These are phyloP conservation scores for Orientallactaga bullata DNA, from an alignment of 2,113 vertebrate genomes.

Conservation along the genomic window DNA sequence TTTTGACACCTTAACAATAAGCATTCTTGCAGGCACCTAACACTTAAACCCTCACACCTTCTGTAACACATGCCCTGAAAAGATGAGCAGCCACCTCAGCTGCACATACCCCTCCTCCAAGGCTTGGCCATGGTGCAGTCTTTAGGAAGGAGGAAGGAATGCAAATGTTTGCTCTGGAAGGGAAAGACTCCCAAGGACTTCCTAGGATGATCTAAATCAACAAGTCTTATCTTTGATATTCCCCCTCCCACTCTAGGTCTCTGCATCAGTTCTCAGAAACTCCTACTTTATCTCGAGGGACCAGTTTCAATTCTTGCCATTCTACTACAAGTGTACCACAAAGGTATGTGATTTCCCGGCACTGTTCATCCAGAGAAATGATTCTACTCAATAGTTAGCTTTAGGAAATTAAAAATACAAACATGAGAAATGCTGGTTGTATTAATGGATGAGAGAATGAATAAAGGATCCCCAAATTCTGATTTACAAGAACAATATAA, in stretches of 20 bases:
- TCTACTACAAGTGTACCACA: constrained; percentile 77
- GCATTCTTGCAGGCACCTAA: constrained; percentile 84
- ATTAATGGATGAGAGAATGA: constrained; percentile 29
- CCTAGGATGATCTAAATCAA: constrained; percentile 54
- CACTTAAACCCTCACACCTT: constrained; percentile 87
- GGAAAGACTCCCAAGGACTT: constrained; percentile 66
- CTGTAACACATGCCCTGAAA: constrained; percentile 82
- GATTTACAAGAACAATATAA: background rate
- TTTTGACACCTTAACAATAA: constrained; percentile 89
- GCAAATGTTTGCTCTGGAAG: constrained; percentile 77
- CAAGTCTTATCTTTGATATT: constrained; percentile 60
- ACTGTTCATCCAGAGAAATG: constrained; percentile 9
- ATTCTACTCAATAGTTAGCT: background rate
- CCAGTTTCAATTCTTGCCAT: constrained; percentile 83
- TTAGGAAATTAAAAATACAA: constrained; percentile 48
- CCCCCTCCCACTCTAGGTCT: constrained; percentile 75
- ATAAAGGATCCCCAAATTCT: constrained; percentile 34
- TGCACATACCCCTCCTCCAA: constrained; percentile 54
- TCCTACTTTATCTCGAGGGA: constrained; percentile 85
- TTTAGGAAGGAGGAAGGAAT: constrained; percentile 78
- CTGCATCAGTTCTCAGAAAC: constrained; percentile 83
- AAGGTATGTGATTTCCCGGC: constrained; percentile 83
- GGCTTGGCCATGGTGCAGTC: constrained; percentile 43
- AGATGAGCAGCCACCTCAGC: constrained; percentile 29
- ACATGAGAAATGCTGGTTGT: constrained; percentile 24